These are phyloP conservation scores for Grus americana DNA, from an alignment of 2,113 vertebrate genomes.

Conservation along the genomic window DNA sequence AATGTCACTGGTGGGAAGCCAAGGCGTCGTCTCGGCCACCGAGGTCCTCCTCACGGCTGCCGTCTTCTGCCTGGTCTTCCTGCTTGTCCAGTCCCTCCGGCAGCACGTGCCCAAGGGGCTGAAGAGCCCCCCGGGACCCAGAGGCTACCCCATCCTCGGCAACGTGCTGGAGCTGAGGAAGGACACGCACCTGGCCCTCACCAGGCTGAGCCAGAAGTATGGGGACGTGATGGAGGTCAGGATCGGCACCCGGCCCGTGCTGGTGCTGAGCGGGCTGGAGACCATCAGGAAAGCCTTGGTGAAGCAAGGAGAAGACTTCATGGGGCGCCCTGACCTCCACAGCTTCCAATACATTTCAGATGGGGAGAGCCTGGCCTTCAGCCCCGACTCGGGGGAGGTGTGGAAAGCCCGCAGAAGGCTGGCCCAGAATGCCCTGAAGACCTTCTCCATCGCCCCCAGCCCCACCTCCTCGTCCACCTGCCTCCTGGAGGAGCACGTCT, in stretches of 20 bases:
- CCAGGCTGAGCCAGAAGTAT: conserved; percentile 79
- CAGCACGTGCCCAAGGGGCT: conserved; percentile 78
- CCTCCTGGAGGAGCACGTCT: conserved; percentile 81
- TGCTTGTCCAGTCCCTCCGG: conserved; percentile 66
- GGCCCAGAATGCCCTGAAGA: conserved; percentile 79
- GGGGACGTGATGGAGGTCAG: conserved; percentile 85
- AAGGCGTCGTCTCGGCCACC: conserved; percentile 64
- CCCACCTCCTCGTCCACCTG: conserved; percentile 63
- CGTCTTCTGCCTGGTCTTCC: conserved; percentile 65
- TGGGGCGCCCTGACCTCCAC: conserved; percentile 83
- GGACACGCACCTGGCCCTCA: conserved; percentile 81
- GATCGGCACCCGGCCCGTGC: conserved; percentile 84
- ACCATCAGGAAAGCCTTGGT: conserved; percentile 85
- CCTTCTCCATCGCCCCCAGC: conserved; percentile 67
- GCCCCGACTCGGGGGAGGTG: conserved; percentile 69
- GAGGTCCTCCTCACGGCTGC: conserved; percentile 76
- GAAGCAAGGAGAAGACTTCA: conserved; percentile 87
- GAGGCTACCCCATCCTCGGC: conserved; percentile 83
- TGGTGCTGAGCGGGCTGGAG: conserved; percentile 85
- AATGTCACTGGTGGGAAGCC: conserved; percentile 47
- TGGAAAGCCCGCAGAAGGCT: conserved; percentile 79
- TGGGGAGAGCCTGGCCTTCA: conserved; percentile 82
- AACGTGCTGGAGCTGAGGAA: conserved; percentile 79
- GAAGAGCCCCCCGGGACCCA: conserved; percentile 82
- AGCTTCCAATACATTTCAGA: conserved; percentile 63